A percentile compares a stretch with the other conserved stretches of the same genome.
These are phyloP conservation scores for Scaptomyza caliginosa DNA, from an alignment of 2,888 invertebrate genomes.

Conservation along the genomic window DNA sequence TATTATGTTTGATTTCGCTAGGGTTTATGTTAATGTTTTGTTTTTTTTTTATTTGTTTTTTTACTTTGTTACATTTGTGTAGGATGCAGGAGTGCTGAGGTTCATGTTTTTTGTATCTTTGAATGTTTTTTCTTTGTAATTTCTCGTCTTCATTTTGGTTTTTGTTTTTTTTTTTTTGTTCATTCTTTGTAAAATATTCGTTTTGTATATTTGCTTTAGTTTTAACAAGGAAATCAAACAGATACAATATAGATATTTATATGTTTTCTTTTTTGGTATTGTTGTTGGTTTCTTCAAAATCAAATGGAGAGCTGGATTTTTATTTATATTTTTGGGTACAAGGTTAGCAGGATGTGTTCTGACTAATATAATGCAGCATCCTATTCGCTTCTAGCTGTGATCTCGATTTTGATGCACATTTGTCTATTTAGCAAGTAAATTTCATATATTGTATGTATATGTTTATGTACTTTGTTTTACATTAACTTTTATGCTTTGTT, in stretches of 20 bases:
- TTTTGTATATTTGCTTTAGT: conserved; percentile 76
- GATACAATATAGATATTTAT: conserved; percentile 68
- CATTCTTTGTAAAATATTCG: conserved; percentile 60
- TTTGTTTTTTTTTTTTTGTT: conserved; percentile 29
- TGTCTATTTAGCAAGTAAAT: conserved; percentile 55
- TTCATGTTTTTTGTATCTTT: conserved; percentile 82
- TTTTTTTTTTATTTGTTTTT: conserved; percentile 36
- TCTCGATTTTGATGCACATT: conserved; percentile 42
- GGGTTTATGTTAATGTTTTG: conserved; percentile 59
- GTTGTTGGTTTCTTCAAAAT: conserved; percentile 44
- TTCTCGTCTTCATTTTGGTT: conserved; percentile 61
- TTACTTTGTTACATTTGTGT: conserved; percentile 78
- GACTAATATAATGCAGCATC: background rate
- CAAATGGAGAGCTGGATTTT: conserved; percentile 54
- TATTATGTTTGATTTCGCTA: conserved; percentile 72
- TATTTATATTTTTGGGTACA: background rate
- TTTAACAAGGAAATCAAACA: conserved; percentile 76
- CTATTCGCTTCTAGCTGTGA: conserved; percentile 14
- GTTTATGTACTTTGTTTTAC: conserved; percentile 40
- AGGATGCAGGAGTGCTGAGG: conserved; percentile 82
- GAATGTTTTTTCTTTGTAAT: conserved; percentile 75
- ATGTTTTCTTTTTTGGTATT: conserved; percentile 17
- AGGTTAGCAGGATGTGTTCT: conserved; percentile 10
- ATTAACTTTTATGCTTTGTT: conserved; percentile 47
- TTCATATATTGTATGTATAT: conserved; percentile 36